Conservation (phyloP, 30 jellyfish, hydroid and myxozoan genomes). For the Phacellophora camtschatica region DNA sequence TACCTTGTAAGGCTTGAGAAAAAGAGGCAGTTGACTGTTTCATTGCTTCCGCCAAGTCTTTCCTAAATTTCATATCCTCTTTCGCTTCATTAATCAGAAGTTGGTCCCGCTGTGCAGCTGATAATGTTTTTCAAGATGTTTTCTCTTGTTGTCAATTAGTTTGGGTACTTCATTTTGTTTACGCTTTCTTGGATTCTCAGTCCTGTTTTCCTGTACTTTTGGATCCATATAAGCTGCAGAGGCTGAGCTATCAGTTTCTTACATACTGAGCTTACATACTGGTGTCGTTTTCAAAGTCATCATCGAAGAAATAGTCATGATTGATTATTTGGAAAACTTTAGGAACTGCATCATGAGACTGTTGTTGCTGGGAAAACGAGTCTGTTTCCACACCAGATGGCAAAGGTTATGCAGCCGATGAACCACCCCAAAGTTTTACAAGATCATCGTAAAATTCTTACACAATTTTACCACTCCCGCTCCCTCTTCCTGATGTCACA, state of each 20-base stretch:
- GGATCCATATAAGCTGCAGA: background rate
- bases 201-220: background rate
- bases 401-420: background rate
- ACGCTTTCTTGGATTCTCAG: background rate
- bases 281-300: too few species aligned
- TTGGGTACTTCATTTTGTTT: background rate
- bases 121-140: slow-evolving; percentile 13
- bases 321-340: background rate
- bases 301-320: too few species aligned
- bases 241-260: background rate
- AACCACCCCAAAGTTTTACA: slow-evolving; percentile 19
- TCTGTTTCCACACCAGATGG: background rate
- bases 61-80: slow-evolving; percentile 20
- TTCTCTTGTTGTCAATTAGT: slow-evolving; percentile 43
- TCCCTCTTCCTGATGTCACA: background rate
- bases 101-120: slow-evolving; percentile 38
- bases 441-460: background rate
- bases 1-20: background rate
- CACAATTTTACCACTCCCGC: background rate
- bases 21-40: background rate
- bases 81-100: slow-evolving; percentile 22
- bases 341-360: background rate
- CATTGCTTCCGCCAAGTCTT: slow-evolving; percentile 30
- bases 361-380: too few species aligned
- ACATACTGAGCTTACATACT: too few species aligned